Evolutionary conservation across 1,140 invertebrate genomes (phyloP).

Genomic region (Scaptomyza montana): DNA sequence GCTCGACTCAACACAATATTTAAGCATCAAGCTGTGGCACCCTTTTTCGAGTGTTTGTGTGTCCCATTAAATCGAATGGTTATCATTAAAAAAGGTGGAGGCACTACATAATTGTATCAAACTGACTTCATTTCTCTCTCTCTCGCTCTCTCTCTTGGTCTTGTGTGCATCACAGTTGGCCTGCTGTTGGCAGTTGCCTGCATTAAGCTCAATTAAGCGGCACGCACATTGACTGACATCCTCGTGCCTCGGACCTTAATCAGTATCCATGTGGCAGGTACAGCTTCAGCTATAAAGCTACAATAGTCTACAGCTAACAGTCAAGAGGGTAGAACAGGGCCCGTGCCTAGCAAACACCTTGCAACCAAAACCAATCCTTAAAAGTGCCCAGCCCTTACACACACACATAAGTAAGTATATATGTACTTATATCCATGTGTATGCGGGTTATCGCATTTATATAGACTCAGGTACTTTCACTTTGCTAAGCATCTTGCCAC

Average conservation of each 20-base stretch:
- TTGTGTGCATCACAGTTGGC: background rate
- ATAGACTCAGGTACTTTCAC: background rate
- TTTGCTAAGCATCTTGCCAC: background rate
- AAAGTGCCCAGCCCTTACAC: background rate
- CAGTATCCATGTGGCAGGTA: slow-evolving; percentile 23
- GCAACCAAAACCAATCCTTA: slow-evolving; percentile 10
- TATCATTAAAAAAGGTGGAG: slow-evolving; percentile 45
- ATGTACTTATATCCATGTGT: too few relatives aligned
- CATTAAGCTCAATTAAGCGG: slow-evolving; percentile 48
- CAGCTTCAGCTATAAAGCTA: background rate
- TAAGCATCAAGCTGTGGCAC: slow-evolving; percentile 20
- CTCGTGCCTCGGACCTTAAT: slow-evolving; percentile 27
- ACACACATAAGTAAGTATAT: background rate
- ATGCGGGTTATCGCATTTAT: background rate
- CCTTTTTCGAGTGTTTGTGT: background rate
- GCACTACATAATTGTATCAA: slow-evolving; percentile 40
- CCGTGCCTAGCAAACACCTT: slow-evolving; percentile 64
- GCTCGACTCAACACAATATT: background rate
- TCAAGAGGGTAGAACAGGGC: slow-evolving; percentile 10
- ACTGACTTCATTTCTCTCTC: background rate
- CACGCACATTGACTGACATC: slow-evolving; percentile 30
- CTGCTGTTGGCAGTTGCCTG: background rate
- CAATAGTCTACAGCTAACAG: background rate
- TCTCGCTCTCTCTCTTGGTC: background rate
- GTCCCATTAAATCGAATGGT: slow-evolving; percentile 42